phyloP scores from a whole-genome alignment of 2,113 vertebrate genomes.

The Pseudorasbora parva region DNA sequence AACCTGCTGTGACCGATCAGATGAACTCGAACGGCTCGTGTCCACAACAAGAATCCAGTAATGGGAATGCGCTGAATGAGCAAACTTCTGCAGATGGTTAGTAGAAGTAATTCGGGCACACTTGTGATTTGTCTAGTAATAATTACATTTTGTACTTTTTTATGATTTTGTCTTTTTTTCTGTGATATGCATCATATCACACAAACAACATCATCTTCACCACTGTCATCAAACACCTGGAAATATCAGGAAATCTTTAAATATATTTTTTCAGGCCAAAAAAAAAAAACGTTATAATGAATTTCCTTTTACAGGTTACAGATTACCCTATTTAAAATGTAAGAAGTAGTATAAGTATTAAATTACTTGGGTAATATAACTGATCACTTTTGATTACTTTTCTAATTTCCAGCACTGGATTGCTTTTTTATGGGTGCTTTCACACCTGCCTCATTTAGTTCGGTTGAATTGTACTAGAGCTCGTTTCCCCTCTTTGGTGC shows the following conservation, averaged over 20 bases:
- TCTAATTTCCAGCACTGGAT: too few species aligned
- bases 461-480: too few species aligned
- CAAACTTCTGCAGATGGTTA: conserved; percentile 37
- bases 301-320: not conserved
- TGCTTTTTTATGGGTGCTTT: too few species aligned
- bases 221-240: not conserved
- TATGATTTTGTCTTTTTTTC: not conserved
- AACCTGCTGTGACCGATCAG: not conserved
- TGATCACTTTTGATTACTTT: too few species aligned
- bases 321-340: too few species aligned
- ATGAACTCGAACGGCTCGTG: conserved; percentile 56
- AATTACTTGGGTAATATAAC: too few species aligned
- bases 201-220: not conserved
- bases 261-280: too few species aligned
- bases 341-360: too few species aligned
- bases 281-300: not conserved
- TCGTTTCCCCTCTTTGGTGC: too few species aligned
- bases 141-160: not conserved
- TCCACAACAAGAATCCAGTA: conserved; percentile 59
- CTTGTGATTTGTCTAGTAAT: not conserved
- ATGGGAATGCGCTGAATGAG: conserved; percentile 8
- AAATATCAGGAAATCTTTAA: too few species aligned
- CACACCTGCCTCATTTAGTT: too few species aligned
- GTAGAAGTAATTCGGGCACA: not conserved
- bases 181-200: too few species aligned